Percentiles rank a stretch among this genome's conserved stretches.
phyloP scores from a whole-genome alignment of 1,140 invertebrate species.

The Glossosoma conforme region DNA sequence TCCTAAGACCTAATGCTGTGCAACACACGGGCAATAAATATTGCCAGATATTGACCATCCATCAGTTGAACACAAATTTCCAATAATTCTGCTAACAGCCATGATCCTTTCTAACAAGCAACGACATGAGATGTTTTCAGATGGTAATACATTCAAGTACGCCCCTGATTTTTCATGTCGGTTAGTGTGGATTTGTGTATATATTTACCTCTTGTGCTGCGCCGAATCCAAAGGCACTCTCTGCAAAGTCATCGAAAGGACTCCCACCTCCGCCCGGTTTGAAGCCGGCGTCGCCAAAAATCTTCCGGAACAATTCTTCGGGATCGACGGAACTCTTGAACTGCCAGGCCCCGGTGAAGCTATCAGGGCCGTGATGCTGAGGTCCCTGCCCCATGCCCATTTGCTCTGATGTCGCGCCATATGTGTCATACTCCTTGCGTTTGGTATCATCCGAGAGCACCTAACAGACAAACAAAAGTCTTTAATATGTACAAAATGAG shows the following conservation, averaged over 20 bases:
- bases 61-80: no score
- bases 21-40: no score
- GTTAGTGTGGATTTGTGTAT: no score
- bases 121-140: no score
- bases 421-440: conserved; percentile 89
- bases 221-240: conserved; percentile 84
- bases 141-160: no score
- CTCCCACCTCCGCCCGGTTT: conserved; percentile 50
- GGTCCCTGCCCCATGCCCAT: conserved; percentile 66
- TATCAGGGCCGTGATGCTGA: conserved; percentile 47
- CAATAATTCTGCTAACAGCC: no score
- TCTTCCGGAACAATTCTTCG: conserved; percentile 91
- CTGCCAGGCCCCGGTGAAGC: conserved; percentile 68
- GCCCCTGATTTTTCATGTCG: no score
- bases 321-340: conserved; percentile 88
- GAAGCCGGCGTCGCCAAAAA: conserved; percentile 77
- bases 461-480: conserved; percentile 42
- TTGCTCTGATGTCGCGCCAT: conserved; percentile 81
- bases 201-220: conserved; percentile 83
- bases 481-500: neutral
- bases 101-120: no score
- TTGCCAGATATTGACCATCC: no score
- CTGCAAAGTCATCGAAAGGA: conserved; percentile 76
- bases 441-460: conserved; percentile 89
- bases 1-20: no score